phyloP scores from a whole-genome alignment of 1,140 invertebrate genomes.

The Achroia grisella region DNA sequence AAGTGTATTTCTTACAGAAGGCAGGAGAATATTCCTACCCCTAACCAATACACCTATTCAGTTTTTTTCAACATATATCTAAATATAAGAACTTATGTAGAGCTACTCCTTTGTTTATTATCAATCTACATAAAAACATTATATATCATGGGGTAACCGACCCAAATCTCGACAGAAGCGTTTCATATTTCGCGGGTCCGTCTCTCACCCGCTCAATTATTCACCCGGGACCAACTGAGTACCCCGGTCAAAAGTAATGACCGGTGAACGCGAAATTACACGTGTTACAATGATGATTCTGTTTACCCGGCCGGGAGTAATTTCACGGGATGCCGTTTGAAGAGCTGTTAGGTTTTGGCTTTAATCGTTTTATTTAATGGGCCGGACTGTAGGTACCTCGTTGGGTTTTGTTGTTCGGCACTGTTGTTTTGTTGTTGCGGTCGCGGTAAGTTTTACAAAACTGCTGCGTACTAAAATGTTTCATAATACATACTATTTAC shows the following conservation, averaged over 20 bases:
- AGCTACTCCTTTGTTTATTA: no score
- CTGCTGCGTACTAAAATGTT: no score
- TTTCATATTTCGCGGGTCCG: conserved; percentile 61
- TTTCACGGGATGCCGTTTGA: conserved; percentile 35
- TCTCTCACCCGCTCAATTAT: conserved; percentile 60
- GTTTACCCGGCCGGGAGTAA: conserved; percentile 41
- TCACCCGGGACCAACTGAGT: conserved; percentile 30
- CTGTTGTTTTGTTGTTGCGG: conserved; percentile 1
- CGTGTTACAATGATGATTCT: conserved; percentile 59
- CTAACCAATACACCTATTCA: no score
- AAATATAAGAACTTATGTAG: no score
- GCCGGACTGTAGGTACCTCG: conserved; percentile 8
- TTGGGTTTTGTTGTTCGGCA: conserved; percentile 11
- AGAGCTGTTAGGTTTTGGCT: conserved; percentile 53
- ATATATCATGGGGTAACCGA: conserved; percentile 20
- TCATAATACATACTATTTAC: no score
- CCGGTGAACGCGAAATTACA: conserved; percentile 56
- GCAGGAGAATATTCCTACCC: no score
- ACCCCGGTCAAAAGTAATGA: conserved; percentile 52
- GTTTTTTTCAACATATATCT: no score
- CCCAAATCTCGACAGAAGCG: conserved; percentile 23
- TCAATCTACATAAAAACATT: no score
- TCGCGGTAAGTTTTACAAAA: no score
- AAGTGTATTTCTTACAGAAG: no score
- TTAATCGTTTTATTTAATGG: conserved; percentile 52